These are phyloP conservation scores for Limnephilus lunatus DNA, from an alignment of 2,888 invertebrate species.

Conservation along the genomic window DNA sequence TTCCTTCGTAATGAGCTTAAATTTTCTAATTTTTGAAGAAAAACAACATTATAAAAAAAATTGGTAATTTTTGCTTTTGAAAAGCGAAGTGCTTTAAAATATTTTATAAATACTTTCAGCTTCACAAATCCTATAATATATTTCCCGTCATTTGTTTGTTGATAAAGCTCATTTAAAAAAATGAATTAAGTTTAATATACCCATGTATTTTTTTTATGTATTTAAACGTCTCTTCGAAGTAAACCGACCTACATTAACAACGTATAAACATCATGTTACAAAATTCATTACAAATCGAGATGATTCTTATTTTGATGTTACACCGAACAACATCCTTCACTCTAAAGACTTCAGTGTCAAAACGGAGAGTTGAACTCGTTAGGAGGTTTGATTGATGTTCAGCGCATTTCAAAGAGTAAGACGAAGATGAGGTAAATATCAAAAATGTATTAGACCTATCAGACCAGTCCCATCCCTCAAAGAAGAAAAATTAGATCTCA, in stretches of 20 bases:
- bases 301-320: not conserved
- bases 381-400: not conserved
- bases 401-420: not conserved
- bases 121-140: too few relatives aligned
- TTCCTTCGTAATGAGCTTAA: too few relatives aligned
- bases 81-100: too few relatives aligned
- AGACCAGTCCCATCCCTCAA: not conserved
- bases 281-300: not conserved
- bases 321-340: not conserved
- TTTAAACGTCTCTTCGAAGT: not conserved
- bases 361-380: not conserved
- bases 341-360: not conserved
- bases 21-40: too few relatives aligned
- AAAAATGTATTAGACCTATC: not conserved
- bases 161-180: too few relatives aligned
- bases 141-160: too few relatives aligned
- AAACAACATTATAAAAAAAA: too few relatives aligned
- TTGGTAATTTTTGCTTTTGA: too few relatives aligned
- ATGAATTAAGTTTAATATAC: too few relatives aligned
- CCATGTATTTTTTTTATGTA: not conserved
- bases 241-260: not conserved
- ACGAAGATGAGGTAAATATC: not conserved
- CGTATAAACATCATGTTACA: not conserved
- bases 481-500: not conserved
- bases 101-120: too few relatives aligned